Base-by-base conservation (phyloP, 1,140 invertebrate species). In the Leptinotarsa texana region DNA sequence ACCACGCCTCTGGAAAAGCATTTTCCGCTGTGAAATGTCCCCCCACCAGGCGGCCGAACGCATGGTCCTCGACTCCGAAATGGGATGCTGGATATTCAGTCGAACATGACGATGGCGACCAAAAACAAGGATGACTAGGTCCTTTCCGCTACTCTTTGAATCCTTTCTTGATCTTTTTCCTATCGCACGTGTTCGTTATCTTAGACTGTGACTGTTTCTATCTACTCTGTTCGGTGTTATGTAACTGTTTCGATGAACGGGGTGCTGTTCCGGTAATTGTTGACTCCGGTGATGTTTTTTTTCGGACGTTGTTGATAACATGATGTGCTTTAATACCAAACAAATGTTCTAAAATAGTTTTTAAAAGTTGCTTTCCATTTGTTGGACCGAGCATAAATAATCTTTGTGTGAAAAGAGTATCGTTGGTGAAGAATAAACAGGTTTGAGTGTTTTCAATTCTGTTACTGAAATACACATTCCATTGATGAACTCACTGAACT, bases 61-160 rank as follows among this genome's bases (percentile, higher is more conserved):
- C 69, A 71, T 71, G 69, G 69, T 49, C 51, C 69, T 51, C 48
- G 61, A 62, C 49, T 33, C 27, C 69, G 49, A 61, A 57, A 62
- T 62, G 69, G 69, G 69, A 71, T 71, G 69, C 69, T 71, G 69
- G 48, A 61, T 27, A 71, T 62, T 71, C 69, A 71, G 69, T 71
- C 24, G 42, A 61, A 71, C 69, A 71, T 62, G 42, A 62, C 69
- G 69, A 71, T 71, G 69, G 49, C 69, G 69, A 42, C 69, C 69
- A 71, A 71, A 71, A 71, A 71, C 69, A 71, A 62, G 69, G 69
- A 71, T 61, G 49, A 8, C 33, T 21, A 33, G 13, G 69, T 71
- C 69, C 69, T 71, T 63, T 51, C 69, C 69, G 69, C 69, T 71
- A 22, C 33, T 27, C 24, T 71, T 57, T 63, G 69, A 71, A 21